Evolutionary conservation across 2,797 vertebrate genomes (phyloP).

Genomic region (Apogon talboti): DNA sequence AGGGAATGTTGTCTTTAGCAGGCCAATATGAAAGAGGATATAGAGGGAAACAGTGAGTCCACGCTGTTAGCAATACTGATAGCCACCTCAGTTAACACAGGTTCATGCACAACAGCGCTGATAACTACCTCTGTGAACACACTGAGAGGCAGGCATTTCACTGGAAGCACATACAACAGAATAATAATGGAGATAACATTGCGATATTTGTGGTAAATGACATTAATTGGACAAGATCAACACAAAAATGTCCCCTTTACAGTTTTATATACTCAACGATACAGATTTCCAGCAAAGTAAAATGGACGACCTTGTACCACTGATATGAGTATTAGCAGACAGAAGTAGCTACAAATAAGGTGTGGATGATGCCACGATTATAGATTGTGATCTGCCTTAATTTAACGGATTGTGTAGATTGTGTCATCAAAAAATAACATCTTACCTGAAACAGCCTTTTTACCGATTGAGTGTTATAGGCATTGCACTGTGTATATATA

Average conservation of each 20-base stretch:
- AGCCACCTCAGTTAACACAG: constrained; percentile 31
- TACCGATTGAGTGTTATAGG: no score
- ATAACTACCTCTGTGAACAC: constrained; percentile 26
- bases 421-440: no score
- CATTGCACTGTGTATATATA: no score
- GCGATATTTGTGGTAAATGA: constrained; percentile 5
- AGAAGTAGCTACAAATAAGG: neutral
- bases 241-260: neutral
- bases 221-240: neutral
- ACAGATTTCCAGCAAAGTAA: no score
- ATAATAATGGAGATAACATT: constrained; percentile 18
- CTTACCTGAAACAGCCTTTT: no score
- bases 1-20: constrained; percentile 61
- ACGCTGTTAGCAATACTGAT: constrained; percentile 31
- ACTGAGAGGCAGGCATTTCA: constrained; percentile 5
- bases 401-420: no score
- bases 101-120: constrained; percentile 17
- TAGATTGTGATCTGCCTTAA: no score
- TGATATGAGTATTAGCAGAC: no score
- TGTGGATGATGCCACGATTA: neutral
- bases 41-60: constrained; percentile 34
- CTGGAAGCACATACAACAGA: constrained; percentile 5
- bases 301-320: neutral
- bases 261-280: no score
- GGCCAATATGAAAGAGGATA: constrained; percentile 51